Evolutionary conservation across 2,797 vertebrate genomes (phyloP), one percentile per base, ranked within the genome.

Genomic region (Hylomyscus alleni): DNA sequence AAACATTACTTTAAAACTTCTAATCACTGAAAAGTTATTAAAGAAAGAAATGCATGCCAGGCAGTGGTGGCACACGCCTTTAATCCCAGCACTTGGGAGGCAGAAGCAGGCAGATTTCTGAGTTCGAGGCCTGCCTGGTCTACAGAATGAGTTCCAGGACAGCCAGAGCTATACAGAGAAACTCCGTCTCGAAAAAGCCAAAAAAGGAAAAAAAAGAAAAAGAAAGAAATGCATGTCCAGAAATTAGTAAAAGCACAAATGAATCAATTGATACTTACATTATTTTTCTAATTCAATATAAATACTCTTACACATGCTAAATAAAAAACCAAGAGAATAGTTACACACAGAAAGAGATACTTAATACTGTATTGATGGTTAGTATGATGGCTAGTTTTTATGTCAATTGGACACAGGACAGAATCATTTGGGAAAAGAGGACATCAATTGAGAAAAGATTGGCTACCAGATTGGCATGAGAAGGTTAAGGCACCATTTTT

Each of bases 201-300:
- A n/a, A n/a, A n/a, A n/a, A n/a, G n/a, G n/a, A n/a, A n/a, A n/a
- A n/a, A n/a, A n/a, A n/a, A n/a, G n/a, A n/a, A n/a, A 89, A 94
- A 94, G 31, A 80, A 37, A 24, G 31, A 93, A 80, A 13, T 90
- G 50, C 1, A n/a, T 34, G 4, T 47, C 20, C 52, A 81, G 20
- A 84, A 97, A 90, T 89, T 52, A 90, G 40, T 56, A 81, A 96
- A 85, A 76, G 87, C 19, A 89, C 15, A 95, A 94, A 67, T 86
- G 26, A 89, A 80, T 92, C 84, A 73, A 54, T 67, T 12, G 88
- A 44, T 83, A 73, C 77, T 78, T 65, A 72, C n/a, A 80, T 20
- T 77, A 40, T 22, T 90, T 97, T 95, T 93, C 52, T 77, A 95
- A 95, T 60, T 81, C 54, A 91, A 88, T n/a, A 90, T 47, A 62